Evolutionary conservation across 2,888 invertebrate genomes (phyloP).

Genomic region (Macrophya annulata): DNA sequence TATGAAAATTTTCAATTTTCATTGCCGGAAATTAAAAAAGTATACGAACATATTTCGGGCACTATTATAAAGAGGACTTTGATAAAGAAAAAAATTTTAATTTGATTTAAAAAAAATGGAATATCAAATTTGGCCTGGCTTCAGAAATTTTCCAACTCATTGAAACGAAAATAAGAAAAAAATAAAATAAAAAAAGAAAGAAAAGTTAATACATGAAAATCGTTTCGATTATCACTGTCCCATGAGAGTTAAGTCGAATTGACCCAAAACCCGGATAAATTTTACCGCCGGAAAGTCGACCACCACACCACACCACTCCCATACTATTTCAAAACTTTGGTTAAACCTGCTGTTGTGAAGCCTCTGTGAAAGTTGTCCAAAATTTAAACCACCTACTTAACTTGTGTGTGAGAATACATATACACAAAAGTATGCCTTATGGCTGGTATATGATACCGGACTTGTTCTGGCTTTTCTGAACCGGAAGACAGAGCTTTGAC

Average conservation of each 20-base stretch:
- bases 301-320: neutral
- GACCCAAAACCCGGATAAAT: neutral
- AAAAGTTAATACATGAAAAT: neutral
- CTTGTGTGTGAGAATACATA: neutral
- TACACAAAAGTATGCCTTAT: neutral
- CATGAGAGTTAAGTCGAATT: neutral
- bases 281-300: neutral
- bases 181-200: neutral
- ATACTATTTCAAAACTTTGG: neutral
- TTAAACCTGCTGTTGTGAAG: neutral
- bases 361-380: conserved; percentile 41
- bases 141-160: too few species aligned
- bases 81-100: too few species aligned
- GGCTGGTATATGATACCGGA: conserved; percentile 19
- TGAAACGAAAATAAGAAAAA: neutral
- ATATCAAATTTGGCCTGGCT: too few species aligned
- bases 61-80: too few species aligned
- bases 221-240: neutral
- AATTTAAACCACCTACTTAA: conserved; percentile 14
- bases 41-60: too few species aligned
- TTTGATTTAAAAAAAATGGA: too few species aligned
- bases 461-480: neutral
- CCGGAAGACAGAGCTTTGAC: conserved; percentile 23
- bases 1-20: too few species aligned
- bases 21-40: too few species aligned